A percentile compares a stretch with the other conserved stretches of the same genome.
These are phyloP conservation scores for Poeciliopsis paucimaculata DNA, from an alignment of 2,797 vertebrate genomes.

Conservation along the genomic window DNA sequence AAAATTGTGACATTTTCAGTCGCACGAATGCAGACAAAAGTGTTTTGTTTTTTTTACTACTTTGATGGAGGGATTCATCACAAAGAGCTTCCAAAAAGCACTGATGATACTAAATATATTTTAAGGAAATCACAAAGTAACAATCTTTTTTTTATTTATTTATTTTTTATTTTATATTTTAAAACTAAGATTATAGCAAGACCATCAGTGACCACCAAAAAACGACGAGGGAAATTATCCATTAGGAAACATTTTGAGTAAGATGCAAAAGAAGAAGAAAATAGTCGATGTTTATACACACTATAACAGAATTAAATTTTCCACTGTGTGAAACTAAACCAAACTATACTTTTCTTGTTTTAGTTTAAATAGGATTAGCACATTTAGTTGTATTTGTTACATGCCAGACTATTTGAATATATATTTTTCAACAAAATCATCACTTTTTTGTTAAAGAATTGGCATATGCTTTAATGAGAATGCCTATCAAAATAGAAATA, in stretches of 20 bases:
- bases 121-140: not conserved
- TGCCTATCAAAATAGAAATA: not conserved
- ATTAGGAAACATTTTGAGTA: not conserved
- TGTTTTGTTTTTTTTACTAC: slow-evolving; percentile 51
- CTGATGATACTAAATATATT: not conserved
- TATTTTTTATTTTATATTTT: not conserved
- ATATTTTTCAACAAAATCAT: not conserved
- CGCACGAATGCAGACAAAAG: slow-evolving; percentile 48
- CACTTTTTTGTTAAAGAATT: not conserved
- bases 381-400: not conserved
- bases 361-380: not conserved
- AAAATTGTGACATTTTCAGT: slow-evolving; percentile 55
- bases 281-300: not conserved
- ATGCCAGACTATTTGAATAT: not conserved
- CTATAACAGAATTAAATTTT: not conserved
- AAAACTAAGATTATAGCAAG: not conserved
- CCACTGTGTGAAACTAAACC: not conserved
- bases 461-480: not conserved
- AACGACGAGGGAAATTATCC: not conserved
- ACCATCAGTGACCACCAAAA: not conserved
- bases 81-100: slow-evolving; percentile 35
- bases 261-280: not conserved
- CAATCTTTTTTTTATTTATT: not conserved
- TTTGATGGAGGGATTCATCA: slow-evolving; percentile 45
- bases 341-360: not conserved